Base-by-base conservation (phyloP, 1,140 invertebrate genomes). In the Brachionus angularis region DNA sequence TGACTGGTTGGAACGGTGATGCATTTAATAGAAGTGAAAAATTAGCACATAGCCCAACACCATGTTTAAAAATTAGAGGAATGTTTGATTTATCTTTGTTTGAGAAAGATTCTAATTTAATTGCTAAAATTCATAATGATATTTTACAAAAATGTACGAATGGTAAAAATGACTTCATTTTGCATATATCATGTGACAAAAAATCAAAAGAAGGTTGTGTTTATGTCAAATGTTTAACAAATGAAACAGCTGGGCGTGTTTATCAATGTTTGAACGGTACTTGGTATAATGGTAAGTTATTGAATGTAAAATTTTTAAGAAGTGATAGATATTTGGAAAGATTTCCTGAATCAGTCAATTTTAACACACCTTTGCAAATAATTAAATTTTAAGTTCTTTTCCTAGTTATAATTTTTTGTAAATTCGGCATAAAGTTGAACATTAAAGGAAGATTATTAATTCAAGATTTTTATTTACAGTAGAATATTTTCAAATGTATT, bases 291-390 rank as follows among this genome's bases (percentile, higher is more conserved):
- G 62, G 62, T 14, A 67, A 47, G 23, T 50, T 67, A 12, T 33
- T 67, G 1, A 67, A 67, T 67, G 62, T 67, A 27, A 67, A 67
- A 67, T 67, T 67, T 50, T 36, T 67, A 31, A 46, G 62, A 46
- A 36, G 47, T 23, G 62, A 67, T 50, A 39, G 62, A n/a, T 67
- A 67, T 50, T 47, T 67, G 23, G 42, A 67, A 50, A 29, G 62
- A 47, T 67, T 67, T 47, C 62, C 62, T 34, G 62, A 67, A 8
- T 67, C 62, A 8, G n/a, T 50, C 47, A 46, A 47, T 50, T 67
- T n/a, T 23, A 50, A 16, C 18, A 31, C 42, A 36, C 62, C 62
- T 8, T 50, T 67, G 44, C 33, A 25, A 23, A 23, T 58, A 25
- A 23, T 39, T 58, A 34, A 34, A 34, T 4, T 34, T 34, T 34